phyloP scores from a whole-genome alignment of 2,888 invertebrate genomes.

The Trichopria drosophilae region DNA sequence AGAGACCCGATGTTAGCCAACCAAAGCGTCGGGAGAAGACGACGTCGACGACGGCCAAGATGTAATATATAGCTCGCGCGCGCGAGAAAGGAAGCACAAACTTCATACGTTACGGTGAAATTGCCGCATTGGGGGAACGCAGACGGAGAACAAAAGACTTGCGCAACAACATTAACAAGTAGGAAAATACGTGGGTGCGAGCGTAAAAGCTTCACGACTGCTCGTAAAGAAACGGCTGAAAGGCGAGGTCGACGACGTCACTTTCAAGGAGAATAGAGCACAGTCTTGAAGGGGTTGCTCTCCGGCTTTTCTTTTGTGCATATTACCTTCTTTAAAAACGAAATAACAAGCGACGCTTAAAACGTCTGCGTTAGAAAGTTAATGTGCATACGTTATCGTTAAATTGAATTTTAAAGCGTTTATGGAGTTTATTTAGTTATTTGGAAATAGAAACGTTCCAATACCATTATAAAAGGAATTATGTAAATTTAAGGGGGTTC shows the following conservation, averaged over 20 bases:
- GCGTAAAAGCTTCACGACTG: slow-evolving; percentile 22
- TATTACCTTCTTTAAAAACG: too few species aligned
- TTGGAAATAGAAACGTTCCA: too few species aligned
- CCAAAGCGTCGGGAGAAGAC: too few species aligned
- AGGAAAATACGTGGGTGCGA: slow-evolving; percentile 42
- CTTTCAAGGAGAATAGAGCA: background rate
- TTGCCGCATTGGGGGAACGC: slow-evolving; percentile 35
- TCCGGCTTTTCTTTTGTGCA: too few species aligned
- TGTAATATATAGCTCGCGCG: slow-evolving; percentile 26
- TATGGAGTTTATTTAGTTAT: too few species aligned
- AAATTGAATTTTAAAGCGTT: too few species aligned
- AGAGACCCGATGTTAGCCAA: slow-evolving; percentile 38
- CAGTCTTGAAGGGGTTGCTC: slow-evolving; percentile 23
- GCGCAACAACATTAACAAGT: slow-evolving; percentile 42
- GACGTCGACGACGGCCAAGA: slow-evolving; percentile 39
- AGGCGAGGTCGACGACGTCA: slow-evolving; percentile 26
- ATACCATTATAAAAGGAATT: too few species aligned
- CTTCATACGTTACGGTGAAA: slow-evolving; percentile 40
- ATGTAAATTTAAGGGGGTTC: too few species aligned
- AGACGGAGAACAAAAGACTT: slow-evolving; percentile 43
- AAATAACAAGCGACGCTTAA: too few species aligned
- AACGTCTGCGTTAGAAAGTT: too few species aligned
- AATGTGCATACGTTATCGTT: too few species aligned
- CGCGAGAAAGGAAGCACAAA: slow-evolving; percentile 44
- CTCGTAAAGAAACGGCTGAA: slow-evolving; percentile 44